phyloP scores from a whole-genome alignment of 2,888 invertebrate species.

The Eilema caniola region DNA sequence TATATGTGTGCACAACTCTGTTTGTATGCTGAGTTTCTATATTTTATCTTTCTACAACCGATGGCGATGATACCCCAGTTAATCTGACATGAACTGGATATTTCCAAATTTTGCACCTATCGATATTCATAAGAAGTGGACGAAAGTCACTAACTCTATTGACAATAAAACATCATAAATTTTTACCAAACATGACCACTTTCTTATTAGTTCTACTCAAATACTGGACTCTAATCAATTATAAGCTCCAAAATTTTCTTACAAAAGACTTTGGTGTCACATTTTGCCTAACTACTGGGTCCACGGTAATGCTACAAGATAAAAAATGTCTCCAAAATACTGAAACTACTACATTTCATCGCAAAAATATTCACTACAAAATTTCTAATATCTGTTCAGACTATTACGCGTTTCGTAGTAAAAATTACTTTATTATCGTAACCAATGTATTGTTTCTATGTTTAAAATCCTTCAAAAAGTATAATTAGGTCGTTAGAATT shows the following conservation, averaged over 20 bases:
- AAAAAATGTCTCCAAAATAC: constrained; percentile 82
- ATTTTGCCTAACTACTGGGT: constrained; percentile 81
- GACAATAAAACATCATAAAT: constrained; percentile 57
- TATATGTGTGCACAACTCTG: neutral
- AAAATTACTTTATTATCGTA: constrained; percentile 58
- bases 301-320: constrained; percentile 72
- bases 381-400: constrained; percentile 73
- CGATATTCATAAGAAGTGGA: constrained; percentile 65
- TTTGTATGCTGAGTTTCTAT: neutral
- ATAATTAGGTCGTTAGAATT: constrained; percentile 70
- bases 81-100: constrained; percentile 22
- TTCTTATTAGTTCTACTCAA: constrained; percentile 46
- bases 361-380: constrained; percentile 81
- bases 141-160: constrained; percentile 75
- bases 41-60: neutral
- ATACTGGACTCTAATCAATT: constrained; percentile 61
- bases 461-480: constrained; percentile 73
- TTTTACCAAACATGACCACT: constrained; percentile 47
- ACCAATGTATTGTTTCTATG: constrained; percentile 52
- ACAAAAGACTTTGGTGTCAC: constrained; percentile 82
- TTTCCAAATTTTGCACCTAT: constrained; percentile 30
- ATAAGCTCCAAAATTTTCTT: constrained; percentile 77
- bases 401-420: constrained; percentile 64
- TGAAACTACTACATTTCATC: constrained; percentile 77
- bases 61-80: neutral